These are phyloP conservation scores for Papilio aristodemus DNA, from an alignment of 1,140 invertebrate genomes.

Conservation along the genomic window DNA sequence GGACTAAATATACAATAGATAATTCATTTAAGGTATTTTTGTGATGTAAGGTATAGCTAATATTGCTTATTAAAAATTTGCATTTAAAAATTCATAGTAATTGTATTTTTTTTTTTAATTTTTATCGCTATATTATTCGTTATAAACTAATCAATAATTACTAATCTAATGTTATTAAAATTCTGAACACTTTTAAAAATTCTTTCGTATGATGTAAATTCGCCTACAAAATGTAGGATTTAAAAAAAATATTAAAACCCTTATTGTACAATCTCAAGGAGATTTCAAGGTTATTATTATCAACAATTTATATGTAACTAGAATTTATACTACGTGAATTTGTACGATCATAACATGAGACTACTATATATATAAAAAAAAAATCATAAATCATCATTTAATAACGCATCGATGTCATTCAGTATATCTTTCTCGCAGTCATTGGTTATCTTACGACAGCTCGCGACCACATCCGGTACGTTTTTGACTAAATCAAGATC, in stretches of 20 bases:
- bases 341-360: constrained; percentile 25
- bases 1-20: too few species aligned
- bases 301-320: constrained; percentile 20
- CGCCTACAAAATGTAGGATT: constrained; percentile 34
- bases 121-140: neutral
- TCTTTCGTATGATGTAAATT: constrained; percentile 18
- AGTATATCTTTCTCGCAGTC: constrained; percentile 51
- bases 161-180: constrained; percentile 22
- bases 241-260: constrained; percentile 22
- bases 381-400: constrained; percentile 65
- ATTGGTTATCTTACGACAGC: constrained; percentile 56
- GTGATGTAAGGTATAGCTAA: too few species aligned
- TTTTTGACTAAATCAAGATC: constrained; percentile 61
- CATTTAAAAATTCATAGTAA: neutral
- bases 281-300: neutral
- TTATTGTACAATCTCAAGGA: neutral
- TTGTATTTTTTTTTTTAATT: neutral
- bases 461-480: constrained; percentile 71
- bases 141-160: constrained; percentile 16
- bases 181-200: constrained; percentile 28
- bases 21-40: too few species aligned
- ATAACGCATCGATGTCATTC: constrained; percentile 59
- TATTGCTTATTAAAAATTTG: too few species aligned
- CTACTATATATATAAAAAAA: constrained; percentile 31
- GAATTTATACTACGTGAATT: constrained; percentile 22